phyloP scores from a whole-genome alignment of 1,140 invertebrate species.

The Eumaeus atala region DNA sequence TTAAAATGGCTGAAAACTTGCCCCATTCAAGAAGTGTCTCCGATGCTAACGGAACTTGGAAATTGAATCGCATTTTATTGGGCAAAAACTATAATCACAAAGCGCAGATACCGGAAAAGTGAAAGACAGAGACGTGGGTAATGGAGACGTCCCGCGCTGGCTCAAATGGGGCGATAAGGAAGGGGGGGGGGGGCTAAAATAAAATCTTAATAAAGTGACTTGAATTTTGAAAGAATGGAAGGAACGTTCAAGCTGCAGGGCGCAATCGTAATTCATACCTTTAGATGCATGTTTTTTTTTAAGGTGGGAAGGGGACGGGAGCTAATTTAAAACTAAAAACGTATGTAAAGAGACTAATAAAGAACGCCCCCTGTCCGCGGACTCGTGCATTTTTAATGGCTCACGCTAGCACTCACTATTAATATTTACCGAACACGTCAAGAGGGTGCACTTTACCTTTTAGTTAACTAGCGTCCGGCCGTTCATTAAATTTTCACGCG shows the following conservation, averaged over 20 bases:
- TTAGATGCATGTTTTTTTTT: background rate
- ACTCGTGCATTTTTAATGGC: conserved; percentile 71
- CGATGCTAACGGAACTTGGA: conserved; percentile 50
- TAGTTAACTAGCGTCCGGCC: conserved; percentile 74
- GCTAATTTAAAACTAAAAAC: conserved; percentile 40
- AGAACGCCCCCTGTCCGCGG: conserved; percentile 56
- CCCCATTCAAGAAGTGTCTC: conserved; percentile 52
- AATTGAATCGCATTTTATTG: conserved; percentile 65
- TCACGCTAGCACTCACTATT: conserved; percentile 70
- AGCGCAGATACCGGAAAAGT: conserved; percentile 37
- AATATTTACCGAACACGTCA: conserved; percentile 73
- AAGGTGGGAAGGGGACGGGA: conserved; percentile 17
- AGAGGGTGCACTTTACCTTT: conserved; percentile 74
- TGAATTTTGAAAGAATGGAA: too few relatives aligned
- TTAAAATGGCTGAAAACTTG: conserved; percentile 68
- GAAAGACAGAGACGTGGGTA: conserved; percentile 19
- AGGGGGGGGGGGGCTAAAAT: too few relatives aligned
- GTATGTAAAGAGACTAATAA: conserved; percentile 61
- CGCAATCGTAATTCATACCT: too few relatives aligned
- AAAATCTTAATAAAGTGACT: too few relatives aligned
- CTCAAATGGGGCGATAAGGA: too few relatives aligned
- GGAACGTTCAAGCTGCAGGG: too few relatives aligned
- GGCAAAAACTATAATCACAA: conserved; percentile 56
- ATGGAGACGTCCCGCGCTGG: too few relatives aligned
- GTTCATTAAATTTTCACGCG: conserved; percentile 74